phyloP scores from a whole-genome alignment of 1,140 invertebrate species.

The Drosophila novamexicana region DNA sequence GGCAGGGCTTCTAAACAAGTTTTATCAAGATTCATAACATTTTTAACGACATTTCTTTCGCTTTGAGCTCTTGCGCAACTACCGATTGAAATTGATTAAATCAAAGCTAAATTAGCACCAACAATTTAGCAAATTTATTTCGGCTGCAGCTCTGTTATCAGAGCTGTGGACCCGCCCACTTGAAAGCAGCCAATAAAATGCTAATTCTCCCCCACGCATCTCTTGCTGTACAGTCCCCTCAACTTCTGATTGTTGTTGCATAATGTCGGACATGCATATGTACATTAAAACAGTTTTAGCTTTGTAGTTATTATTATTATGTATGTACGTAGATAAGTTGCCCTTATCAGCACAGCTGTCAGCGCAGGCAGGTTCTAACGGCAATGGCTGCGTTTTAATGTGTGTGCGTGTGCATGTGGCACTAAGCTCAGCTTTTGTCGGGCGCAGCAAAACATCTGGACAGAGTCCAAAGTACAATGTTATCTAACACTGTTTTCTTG shows the following conservation, averaged over 20 bases:
- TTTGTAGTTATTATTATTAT: slow-evolving; percentile 20
- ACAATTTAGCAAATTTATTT: slow-evolving; percentile 35
- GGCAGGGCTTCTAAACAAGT: slow-evolving; percentile 30
- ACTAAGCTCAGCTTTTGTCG: slow-evolving; percentile 58
- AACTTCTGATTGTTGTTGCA: slow-evolving; percentile 31
- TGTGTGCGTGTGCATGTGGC: slow-evolving; percentile 6
- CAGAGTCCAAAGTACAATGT: slow-evolving; percentile 63
- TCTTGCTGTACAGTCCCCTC: slow-evolving; percentile 9
- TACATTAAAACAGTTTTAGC: slow-evolving; percentile 29
- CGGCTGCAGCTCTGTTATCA: slow-evolving; percentile 14
- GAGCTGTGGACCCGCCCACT: slow-evolving; percentile 14
- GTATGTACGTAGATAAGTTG: slow-evolving; percentile 10
- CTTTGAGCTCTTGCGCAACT: slow-evolving; percentile 33
- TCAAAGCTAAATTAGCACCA: slow-evolving; percentile 36
- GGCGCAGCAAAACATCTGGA: slow-evolving; percentile 2
- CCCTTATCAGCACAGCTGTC: slow-evolving; percentile 56
- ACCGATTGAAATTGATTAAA: slow-evolving; percentile 55
- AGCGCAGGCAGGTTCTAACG: slow-evolving; percentile 15
- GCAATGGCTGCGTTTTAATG: slow-evolving; percentile 6
- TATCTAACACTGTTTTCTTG: slow-evolving; percentile 7
- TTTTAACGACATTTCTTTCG: background rate
- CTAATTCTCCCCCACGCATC: slow-evolving; percentile 6
- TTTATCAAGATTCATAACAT: slow-evolving; percentile 16
- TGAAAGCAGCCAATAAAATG: slow-evolving; percentile 17
- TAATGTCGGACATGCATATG: slow-evolving; percentile 25